phyloP scores from a whole-genome alignment of 2,888 invertebrate species.

The Anagyrus pseudococci region DNA sequence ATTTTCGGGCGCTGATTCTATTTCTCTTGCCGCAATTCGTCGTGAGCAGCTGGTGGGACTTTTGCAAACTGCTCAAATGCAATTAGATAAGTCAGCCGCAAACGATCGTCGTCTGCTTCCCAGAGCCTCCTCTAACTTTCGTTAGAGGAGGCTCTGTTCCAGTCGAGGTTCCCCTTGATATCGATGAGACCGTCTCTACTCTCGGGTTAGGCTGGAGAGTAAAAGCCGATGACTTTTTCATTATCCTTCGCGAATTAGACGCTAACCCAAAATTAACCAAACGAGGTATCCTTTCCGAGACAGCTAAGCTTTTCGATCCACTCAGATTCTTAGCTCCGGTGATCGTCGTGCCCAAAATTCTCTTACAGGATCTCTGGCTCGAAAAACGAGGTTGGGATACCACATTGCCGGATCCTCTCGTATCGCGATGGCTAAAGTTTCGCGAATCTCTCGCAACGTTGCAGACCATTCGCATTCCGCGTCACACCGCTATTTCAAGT shows the following conservation, averaged over 20 bases:
- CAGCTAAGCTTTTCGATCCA: not conserved
- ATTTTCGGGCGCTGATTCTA: slow-evolving; percentile 20
- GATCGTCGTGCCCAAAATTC: slow-evolving; percentile 1
- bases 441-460: no score
- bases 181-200: not conserved
- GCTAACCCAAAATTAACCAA: not conserved
- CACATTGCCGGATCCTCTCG: not conserved
- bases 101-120: not conserved
- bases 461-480: not conserved
- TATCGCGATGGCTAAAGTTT: not conserved
- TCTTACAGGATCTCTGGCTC: slow-evolving; percentile 5
- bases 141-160: not conserved
- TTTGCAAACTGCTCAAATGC: slow-evolving; percentile 18
- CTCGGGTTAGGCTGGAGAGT: not conserved
- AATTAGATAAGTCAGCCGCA: slow-evolving; percentile 11
- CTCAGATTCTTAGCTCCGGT: not conserved
- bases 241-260: not conserved
- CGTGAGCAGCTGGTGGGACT: slow-evolving; percentile 3
- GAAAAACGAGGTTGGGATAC: not conserved
- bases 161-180: not conserved
- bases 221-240: not conserved
- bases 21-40: slow-evolving; percentile 27
- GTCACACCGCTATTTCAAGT: not conserved
- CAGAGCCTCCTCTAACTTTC: not conserved
- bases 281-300: not conserved